phyloP scores from a whole-genome alignment of 2,113 vertebrate species.

The Scomber scombrus region DNA sequence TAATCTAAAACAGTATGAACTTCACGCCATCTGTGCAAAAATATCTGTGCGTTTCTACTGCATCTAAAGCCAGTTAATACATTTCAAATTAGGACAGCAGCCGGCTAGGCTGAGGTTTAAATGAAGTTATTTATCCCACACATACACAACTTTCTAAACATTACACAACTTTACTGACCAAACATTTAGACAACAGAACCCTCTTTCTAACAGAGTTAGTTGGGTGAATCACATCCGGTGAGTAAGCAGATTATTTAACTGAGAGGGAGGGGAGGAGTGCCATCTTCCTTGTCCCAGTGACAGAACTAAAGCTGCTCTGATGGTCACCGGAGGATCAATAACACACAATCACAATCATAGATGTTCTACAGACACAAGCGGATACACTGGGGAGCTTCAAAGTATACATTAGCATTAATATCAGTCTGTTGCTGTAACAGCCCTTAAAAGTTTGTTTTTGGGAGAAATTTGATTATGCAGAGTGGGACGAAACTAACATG shows the following conservation, averaged over 20 bases:
- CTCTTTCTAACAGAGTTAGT: slow-evolving; percentile 62
- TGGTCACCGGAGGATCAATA: slow-evolving; percentile 56
- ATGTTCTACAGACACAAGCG: slow-evolving; percentile 37
- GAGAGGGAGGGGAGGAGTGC: slow-evolving; percentile 34
- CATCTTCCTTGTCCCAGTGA: slow-evolving; percentile 43
- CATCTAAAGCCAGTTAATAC: slow-evolving; percentile 1
- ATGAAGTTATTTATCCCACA: slow-evolving; percentile 72
- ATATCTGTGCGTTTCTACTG: not conserved
- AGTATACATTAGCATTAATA: slow-evolving; percentile 2
- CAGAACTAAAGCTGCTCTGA: slow-evolving; percentile 45
- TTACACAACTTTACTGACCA: slow-evolving; percentile 71
- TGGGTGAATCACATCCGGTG: slow-evolving; percentile 83
- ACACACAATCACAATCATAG: slow-evolving; percentile 22
- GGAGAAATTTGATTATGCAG: too few species aligned
- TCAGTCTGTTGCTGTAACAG: not conserved
- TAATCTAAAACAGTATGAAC: not conserved
- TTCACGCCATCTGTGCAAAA: not conserved
- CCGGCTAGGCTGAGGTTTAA: slow-evolving; percentile 15
- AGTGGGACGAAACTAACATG: too few species aligned
- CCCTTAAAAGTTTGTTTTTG: not conserved
- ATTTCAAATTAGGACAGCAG: slow-evolving; percentile 46
- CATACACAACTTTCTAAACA: slow-evolving; percentile 72
- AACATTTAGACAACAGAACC: slow-evolving; percentile 78
- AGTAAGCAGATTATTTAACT: slow-evolving; percentile 79
- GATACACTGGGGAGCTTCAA: not conserved